phyloP scores from a whole-genome alignment of 1,140 invertebrate species.

The Eriosoma lanigerum region DNA sequence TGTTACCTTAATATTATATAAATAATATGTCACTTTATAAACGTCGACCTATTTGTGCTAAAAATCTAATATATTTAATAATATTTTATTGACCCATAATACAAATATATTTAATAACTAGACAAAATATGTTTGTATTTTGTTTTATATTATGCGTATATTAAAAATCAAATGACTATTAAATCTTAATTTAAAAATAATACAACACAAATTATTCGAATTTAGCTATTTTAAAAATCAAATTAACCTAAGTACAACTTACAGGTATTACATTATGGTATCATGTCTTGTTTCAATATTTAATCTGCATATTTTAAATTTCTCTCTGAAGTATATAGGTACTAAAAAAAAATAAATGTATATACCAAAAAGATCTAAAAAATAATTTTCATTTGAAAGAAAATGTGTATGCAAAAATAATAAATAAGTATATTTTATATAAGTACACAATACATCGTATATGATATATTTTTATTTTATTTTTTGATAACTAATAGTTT shows the following conservation, averaged over 20 bases:
- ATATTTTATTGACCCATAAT: neutral
- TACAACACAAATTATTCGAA: neutral
- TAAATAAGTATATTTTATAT: too few species aligned
- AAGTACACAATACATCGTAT: too few species aligned
- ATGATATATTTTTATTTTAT: too few species aligned
- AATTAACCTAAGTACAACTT: neutral
- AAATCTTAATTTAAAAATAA: neutral
- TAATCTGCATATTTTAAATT: neutral
- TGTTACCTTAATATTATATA: too few species aligned
- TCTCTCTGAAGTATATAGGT: neutral
- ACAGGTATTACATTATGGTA: neutral
- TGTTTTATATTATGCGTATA: neutral
- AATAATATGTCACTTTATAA: too few species aligned
- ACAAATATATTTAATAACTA: neutral
- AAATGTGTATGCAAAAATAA: too few species aligned
- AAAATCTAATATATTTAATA: conserved; percentile 1
- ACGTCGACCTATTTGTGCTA: too few species aligned
- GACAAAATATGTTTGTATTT: too few species aligned
- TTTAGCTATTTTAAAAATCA: neutral
- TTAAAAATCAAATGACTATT: neutral
- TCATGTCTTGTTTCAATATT: neutral
- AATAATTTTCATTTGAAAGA: too few species aligned
- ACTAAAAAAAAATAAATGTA: too few species aligned
- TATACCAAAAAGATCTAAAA: too few species aligned
- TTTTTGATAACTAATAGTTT: too few species aligned